phyloP scores from a whole-genome alignment of 2,113 vertebrate genomes.

The Calidris pygmaea region DNA sequence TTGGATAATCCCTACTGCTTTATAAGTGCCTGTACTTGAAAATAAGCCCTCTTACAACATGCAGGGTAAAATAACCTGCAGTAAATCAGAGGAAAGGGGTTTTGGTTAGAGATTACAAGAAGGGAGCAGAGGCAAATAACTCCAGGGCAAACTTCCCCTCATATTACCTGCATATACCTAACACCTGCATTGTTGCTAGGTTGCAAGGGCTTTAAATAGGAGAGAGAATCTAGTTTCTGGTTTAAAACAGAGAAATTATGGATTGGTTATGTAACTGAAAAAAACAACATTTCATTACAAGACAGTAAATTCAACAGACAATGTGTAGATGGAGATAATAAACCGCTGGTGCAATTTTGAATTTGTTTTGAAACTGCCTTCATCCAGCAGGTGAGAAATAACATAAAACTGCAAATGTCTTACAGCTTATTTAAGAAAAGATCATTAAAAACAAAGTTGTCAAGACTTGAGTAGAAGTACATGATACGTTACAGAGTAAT shows the following conservation, averaged over 20 bases:
- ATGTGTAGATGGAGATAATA: neutral
- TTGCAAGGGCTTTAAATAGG: neutral
- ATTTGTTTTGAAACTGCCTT: neutral
- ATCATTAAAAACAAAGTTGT: neutral
- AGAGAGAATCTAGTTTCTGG: neutral
- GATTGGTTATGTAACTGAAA: neutral
- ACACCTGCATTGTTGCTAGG: neutral
- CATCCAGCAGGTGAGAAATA: neutral
- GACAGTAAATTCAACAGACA: neutral
- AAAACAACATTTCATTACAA: neutral
- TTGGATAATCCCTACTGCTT: neutral
- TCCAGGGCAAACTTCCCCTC: neutral
- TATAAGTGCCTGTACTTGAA: neutral
- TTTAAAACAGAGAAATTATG: neutral
- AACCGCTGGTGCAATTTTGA: neutral
- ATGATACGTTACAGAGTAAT: neutral
- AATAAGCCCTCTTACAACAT: neutral
- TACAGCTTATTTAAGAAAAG: neutral
- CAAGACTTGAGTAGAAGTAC: neutral
- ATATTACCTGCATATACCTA: neutral
- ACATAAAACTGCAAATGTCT: neutral
- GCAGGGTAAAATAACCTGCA: neutral
- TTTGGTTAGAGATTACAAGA: neutral
- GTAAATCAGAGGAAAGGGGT: neutral
- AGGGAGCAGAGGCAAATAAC: neutral